These are phyloP conservation scores for Setophaga petechia DNA, from an alignment of 2,113 vertebrate species.

Conservation along the genomic window DNA sequence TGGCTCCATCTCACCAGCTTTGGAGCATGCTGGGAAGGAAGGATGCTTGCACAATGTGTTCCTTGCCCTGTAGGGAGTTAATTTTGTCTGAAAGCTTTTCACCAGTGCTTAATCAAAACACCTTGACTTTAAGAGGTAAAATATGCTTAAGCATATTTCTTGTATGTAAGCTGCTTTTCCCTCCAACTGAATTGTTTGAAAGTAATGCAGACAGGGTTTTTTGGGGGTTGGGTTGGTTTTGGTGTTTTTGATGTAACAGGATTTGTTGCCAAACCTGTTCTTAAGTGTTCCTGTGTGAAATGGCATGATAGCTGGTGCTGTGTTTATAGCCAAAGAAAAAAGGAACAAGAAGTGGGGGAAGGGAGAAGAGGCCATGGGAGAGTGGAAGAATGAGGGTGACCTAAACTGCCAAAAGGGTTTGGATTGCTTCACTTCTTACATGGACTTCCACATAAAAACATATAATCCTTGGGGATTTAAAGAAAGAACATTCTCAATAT, in stretches of 20 bases:
- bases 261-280: constrained; percentile 1
- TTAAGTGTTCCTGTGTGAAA: background rate
- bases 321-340: background rate
- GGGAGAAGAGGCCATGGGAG: background rate
- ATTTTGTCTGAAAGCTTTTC: background rate
- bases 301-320: background rate
- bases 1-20: background rate
- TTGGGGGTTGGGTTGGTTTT: background rate
- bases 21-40: background rate
- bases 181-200: background rate
- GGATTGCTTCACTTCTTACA: background rate
- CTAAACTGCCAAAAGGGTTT: background rate
- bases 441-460: background rate
- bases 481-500: constrained; percentile 5
- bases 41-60: background rate
- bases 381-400: background rate
- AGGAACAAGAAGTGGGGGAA: background rate
- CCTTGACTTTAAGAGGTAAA: background rate
- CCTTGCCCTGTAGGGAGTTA: background rate
- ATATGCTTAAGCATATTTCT: background rate
- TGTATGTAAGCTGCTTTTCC: background rate
- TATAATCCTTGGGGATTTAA: constrained; percentile 5
- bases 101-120: background rate
- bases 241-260: background rate
- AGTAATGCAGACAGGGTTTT: background rate